Base-by-base conservation (phyloP, 2,113 vertebrate species). In the Boleophthalmus pectinirostris region DNA sequence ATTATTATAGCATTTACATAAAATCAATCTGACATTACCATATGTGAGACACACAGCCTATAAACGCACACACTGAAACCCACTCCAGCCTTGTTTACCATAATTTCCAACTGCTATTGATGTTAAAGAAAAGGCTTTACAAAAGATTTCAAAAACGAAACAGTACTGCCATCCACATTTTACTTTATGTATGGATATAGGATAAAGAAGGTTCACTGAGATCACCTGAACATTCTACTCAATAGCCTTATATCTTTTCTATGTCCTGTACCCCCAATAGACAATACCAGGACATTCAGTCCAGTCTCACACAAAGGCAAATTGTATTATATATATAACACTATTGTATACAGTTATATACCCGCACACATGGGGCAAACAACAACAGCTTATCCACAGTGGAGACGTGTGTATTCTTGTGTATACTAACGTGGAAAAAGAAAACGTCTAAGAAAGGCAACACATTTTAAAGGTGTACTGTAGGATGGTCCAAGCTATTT, bases 341-440 rank as follows among this genome's bases (percentile, higher is more conserved):
- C 61, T 29, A 49, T 75, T 66, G 65, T 54, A 1, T 49, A 56
- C 5, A 70, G 73, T 77, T 70, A 21, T 69, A 46, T 7, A 10
- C 24, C 24, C 5, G 70, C 67, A 45, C 46, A 29, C 58, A 65
- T 24, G 35, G 5, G 54, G 46, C 5, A 35, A 16, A 4, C 5
- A 18, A 64, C 38, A 43, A 9, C 38, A 43, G 8, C 38, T 43
- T 9, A 43, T 43, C 38, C 9, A 9, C 38, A 43, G 1, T 43
- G 9, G 38, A 0, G 8, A 43, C 38, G 2, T 43, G n/a, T n/a
- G n/a, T n/a, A n/a, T 43, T 10, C 7, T 43, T 10, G 10, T 43
- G 38, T 43, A 43, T 43, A 38, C 35, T 0, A 38, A 38, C 5
- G 35, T 38, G 35, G 5, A 38, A 38, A 38, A 8, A 38, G 35